Base-by-base conservation (phyloP, 2,888 invertebrate species). In the Doris montereyensis region DNA sequence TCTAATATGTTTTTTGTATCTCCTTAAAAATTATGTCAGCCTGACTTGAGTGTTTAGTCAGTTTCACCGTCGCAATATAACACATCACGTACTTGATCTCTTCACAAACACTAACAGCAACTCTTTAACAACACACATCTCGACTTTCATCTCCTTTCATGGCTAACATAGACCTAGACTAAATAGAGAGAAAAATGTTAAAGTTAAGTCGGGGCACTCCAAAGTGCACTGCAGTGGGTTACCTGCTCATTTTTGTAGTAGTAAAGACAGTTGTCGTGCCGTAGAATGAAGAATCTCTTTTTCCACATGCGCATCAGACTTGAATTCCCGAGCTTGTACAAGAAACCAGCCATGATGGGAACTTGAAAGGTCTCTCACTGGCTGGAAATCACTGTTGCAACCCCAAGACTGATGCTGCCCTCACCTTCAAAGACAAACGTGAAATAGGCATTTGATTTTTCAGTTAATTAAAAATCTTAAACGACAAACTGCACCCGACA, bases 201-300 rank as follows among this genome's bases (percentile, higher is more conserved):
- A n/a, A n/a, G n/a, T n/a, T n/a, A n/a, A n/a, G n/a, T 8, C 8
- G 52, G 52, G 10, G 13, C 52, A 13, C 52, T 8, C 5, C 17
- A 68, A 3, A n/a, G n/a, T n/a, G n/a, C n/a, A n/a, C n/a, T n/a
- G n/a, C n/a, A n/a, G n/a, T n/a, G n/a, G 57, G 94, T 93, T 92
- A 97, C 97, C 91, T 95, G 93, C 92, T 97, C 96, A 87, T 95
- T 95, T 93, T 97, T 97, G 92, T 97, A 98, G 92, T 96, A 97
- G 92, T 97, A 98, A 82, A 98, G 94, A 92, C 97, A 97, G 93
- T 97, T 96, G 92, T 98, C 97, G 76, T 95, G 94, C 87, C 97
- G 95, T 77, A 98, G 93, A 83, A 95, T 95, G 92, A 97, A 97
- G 96, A 96, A 98, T 84, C 98, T 93, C 78, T 96, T 93, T 75